Evolutionary conservation across 2,797 vertebrate species (phyloP).

Genomic region (Champsocephalus esox): DNA sequence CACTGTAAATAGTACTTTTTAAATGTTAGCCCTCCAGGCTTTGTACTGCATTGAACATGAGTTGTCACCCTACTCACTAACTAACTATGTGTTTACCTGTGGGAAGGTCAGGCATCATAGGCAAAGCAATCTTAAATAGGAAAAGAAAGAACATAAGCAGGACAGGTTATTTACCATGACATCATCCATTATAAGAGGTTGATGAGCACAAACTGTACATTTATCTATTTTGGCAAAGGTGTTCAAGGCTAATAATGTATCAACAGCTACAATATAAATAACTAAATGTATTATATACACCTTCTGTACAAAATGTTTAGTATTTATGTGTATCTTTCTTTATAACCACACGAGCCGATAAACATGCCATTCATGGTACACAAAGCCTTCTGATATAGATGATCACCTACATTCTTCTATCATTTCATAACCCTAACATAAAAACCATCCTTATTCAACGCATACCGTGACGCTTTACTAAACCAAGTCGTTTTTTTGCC

Average conservation of each 20-base stretch:
- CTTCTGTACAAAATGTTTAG: background rate
- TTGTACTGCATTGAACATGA: slow-evolving; percentile 34
- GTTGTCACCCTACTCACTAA: slow-evolving; percentile 21
- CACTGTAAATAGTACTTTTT: slow-evolving; percentile 57
- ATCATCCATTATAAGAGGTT: slow-evolving; percentile 38
- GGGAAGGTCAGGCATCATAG: slow-evolving; percentile 42
- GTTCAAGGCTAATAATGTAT: background rate
- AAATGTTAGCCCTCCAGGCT: slow-evolving; percentile 63
- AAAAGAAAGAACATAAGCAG: slow-evolving; percentile 38
- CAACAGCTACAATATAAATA: background rate
- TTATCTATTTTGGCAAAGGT: background rate
- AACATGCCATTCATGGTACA: background rate
- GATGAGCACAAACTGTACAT: slow-evolving; percentile 13
- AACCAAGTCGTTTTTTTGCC: too few relatives aligned
- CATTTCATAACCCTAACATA: too few relatives aligned
- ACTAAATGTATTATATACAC: background rate
- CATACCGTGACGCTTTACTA: too few relatives aligned
- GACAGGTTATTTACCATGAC: slow-evolving; percentile 26
- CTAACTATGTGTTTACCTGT: slow-evolving; percentile 64
- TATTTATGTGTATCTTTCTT: background rate
- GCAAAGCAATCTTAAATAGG: slow-evolving; percentile 59
- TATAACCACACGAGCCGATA: background rate
- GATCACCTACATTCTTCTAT: too few relatives aligned
- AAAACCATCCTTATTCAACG: too few relatives aligned
- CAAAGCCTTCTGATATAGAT: background rate